phyloP scores from a whole-genome alignment of 2,113 vertebrate genomes.

The Piaya cayana region DNA sequence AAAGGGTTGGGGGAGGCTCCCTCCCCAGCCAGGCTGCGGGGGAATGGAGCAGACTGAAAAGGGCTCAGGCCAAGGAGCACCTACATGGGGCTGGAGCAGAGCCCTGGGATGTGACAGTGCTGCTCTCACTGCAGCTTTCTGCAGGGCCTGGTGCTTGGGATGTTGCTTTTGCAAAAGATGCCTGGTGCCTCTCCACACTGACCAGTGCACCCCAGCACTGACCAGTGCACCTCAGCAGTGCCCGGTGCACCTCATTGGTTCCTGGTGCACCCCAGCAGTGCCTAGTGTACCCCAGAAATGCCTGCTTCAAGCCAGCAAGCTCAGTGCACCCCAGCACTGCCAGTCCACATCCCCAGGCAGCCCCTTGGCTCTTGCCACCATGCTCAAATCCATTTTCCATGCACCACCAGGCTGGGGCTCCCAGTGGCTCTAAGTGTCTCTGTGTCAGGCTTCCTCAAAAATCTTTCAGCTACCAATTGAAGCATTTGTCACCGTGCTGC shows the following conservation, averaged over 20 bases:
- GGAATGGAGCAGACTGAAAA: neutral
- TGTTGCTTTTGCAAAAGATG: accelerated
- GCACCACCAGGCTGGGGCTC: neutral
- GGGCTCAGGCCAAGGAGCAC: neutral
- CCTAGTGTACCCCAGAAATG: neutral
- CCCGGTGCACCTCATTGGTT: neutral
- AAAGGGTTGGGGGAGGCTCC: neutral
- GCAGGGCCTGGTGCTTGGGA: too few species aligned
- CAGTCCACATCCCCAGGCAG: neutral
- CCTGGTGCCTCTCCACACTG: neutral
- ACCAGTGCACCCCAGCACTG: neutral
- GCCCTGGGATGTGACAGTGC: neutral
- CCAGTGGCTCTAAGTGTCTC: neutral
- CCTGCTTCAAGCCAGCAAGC: neutral
- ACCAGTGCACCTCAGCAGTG: neutral
- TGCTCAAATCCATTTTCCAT: neutral
- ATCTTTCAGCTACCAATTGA: neutral
- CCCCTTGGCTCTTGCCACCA: neutral
- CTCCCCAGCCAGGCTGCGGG: neutral
- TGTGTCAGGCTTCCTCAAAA: neutral
- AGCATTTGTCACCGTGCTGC: neutral
- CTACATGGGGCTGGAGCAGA: neutral
- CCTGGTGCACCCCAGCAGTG: neutral
- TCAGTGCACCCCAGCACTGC: too few species aligned
- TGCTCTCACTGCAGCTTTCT: neutral